These are phyloP conservation scores for Urocolius indicus DNA, from an alignment of 2,113 vertebrate genomes.

Conservation along the genomic window DNA sequence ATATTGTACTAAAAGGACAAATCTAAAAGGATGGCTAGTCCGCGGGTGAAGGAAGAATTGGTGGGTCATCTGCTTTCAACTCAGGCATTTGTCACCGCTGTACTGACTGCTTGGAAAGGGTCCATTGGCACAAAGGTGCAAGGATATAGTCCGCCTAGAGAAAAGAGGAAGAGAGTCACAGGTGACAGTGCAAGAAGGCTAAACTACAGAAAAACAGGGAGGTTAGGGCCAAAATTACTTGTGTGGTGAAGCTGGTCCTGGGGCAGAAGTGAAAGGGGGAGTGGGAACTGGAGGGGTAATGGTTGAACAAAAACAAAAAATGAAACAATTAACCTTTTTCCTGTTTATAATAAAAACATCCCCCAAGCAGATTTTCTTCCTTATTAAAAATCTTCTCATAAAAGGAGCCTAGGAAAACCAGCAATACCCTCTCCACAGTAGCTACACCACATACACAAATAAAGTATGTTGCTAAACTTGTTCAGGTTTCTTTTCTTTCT, in stretches of 20 bases:
- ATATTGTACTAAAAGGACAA: neutral
- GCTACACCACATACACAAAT: neutral
- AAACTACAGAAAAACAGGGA: neutral
- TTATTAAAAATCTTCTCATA: neutral
- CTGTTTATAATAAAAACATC: neutral
- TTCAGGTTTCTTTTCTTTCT: neutral
- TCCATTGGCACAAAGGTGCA: neutral
- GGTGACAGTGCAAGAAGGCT: accelerated
- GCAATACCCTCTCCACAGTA: neutral
- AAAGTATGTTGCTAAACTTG: conserved; percentile 41
- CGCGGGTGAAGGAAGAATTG: neutral
- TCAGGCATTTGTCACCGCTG: neutral
- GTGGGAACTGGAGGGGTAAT: accelerated
- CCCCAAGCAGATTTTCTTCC: neutral
- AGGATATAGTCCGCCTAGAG: neutral
- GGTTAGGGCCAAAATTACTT: neutral
- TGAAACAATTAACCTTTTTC: neutral
- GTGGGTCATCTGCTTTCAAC: neutral
- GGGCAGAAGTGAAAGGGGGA: neutral
- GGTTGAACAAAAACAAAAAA: neutral
- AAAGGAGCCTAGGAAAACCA: neutral
- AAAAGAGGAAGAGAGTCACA: neutral
- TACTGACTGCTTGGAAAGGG: neutral
- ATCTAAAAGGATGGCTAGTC: neutral
- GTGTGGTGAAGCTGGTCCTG: neutral